A percentile compares a stretch with the other conserved stretches of the same genome.
phyloP scores from a whole-genome alignment of 2,888 invertebrate species.

The Noctua comes region DNA sequence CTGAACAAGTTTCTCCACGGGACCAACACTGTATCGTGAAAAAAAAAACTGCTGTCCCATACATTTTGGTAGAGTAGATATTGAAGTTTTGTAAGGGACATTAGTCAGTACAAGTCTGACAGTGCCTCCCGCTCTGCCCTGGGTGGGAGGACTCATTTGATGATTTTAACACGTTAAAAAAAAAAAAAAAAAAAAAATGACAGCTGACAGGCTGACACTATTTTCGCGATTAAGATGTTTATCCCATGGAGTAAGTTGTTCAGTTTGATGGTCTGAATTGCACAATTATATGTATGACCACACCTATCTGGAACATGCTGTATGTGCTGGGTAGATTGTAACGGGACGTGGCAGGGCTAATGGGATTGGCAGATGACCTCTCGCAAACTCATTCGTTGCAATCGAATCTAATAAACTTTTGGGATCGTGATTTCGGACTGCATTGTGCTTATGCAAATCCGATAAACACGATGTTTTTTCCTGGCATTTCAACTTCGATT shows the following conservation, averaged over 20 bases:
- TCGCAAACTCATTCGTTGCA: slow-evolving; percentile 10
- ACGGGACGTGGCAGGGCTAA: slow-evolving; percentile 21
- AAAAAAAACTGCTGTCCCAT: background rate
- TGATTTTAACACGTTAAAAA: too few species aligned
- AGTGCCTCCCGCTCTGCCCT: too few species aligned
- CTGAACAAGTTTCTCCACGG: background rate
- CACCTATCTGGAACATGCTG: background rate
- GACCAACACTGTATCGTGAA: background rate
- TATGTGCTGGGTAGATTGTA: slow-evolving; percentile 13
- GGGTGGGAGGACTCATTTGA: too few species aligned
- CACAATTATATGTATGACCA: background rate
- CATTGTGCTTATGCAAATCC: background rate
- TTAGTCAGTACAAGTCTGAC: too few species aligned
- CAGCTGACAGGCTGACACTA: background rate
- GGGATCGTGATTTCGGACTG: background rate
- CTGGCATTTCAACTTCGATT: background rate
- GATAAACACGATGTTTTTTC: background rate
- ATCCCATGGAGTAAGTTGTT: background rate
- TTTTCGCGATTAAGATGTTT: background rate
- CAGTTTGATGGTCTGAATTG: background rate
- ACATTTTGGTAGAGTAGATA: background rate
- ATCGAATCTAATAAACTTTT: slow-evolving; percentile 33
- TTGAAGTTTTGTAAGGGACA: background rate
- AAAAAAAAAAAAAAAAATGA: too few species aligned
- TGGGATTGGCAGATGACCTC: slow-evolving; percentile 30